Evolutionary conservation across 2,888 invertebrate species (phyloP).

Genomic region (Theristus sp.): DNA sequence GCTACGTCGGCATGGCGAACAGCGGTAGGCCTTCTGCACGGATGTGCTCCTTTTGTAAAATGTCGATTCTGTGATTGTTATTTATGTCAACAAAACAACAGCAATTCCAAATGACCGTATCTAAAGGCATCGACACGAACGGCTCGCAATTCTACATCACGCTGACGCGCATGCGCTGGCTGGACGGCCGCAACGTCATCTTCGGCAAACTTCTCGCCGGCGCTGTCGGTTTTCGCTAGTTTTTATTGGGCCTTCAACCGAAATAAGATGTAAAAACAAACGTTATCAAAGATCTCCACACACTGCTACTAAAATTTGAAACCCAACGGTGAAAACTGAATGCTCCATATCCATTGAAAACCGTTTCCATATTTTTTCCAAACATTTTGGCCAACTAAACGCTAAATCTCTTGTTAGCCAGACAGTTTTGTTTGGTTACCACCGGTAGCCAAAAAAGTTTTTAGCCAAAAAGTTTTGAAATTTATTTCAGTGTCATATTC

Average conservation of each 20-base stretch:
- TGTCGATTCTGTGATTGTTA: too few species aligned
- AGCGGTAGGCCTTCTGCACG: constrained; percentile 28
- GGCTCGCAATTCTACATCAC: constrained; percentile 51
- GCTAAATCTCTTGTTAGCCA: too few species aligned
- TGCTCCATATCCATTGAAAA: too few species aligned
- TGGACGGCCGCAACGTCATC: constrained; percentile 51
- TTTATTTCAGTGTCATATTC: background rate
- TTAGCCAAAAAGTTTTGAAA: background rate
- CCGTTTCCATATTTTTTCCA: too few species aligned
- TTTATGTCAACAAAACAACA: too few species aligned
- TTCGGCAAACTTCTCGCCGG: constrained; percentile 40
- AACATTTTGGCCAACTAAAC: too few species aligned
- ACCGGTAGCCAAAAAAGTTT: background rate
- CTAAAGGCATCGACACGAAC: constrained; percentile 44
- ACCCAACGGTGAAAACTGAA: too few species aligned
- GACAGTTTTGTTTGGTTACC: background rate
- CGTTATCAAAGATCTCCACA: too few species aligned
- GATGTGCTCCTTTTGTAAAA: too few species aligned
- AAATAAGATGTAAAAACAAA: too few species aligned
- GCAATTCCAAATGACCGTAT: too few species aligned
- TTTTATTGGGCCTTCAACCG: background rate
- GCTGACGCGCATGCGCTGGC: constrained; percentile 48
- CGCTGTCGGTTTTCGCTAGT: background rate
- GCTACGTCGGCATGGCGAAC: constrained; percentile 53
- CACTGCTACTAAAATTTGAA: too few species aligned